Evolutionary conservation across 2,888 invertebrate species (phyloP).

Genomic region (Tanypteryx hageni): DNA sequence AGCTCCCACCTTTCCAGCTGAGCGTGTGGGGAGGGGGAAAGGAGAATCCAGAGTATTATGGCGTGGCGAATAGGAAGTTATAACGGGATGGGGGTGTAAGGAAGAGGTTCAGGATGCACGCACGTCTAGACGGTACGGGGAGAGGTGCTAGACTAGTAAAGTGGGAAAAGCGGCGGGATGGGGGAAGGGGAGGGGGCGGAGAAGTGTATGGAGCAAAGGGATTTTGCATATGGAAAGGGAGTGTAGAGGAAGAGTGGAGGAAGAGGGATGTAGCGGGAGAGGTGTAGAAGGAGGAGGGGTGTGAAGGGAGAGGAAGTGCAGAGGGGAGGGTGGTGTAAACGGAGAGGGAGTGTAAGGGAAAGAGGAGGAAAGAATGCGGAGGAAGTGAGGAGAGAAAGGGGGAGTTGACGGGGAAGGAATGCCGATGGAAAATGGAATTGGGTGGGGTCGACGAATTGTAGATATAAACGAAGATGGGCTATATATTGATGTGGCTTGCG

Average conservation of each 20-base stretch:
- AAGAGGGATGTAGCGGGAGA: not conserved
- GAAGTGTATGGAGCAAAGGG: slow-evolving; percentile 2
- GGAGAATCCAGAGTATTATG: slow-evolving; percentile 43
- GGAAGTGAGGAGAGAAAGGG: not conserved
- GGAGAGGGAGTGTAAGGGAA: not conserved
- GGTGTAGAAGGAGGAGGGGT: not conserved
- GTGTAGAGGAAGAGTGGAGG: slow-evolving; percentile 11
- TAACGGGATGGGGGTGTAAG: slow-evolving; percentile 41
- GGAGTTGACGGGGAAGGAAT: not conserved
- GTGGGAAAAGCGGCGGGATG: slow-evolving; percentile 23
- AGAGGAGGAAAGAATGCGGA: not conserved
- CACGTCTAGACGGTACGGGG: slow-evolving; percentile 53
- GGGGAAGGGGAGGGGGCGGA: not conserved
- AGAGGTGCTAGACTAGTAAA: slow-evolving; percentile 59
- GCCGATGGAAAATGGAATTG: slow-evolving; percentile 4
- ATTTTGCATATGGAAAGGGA: not conserved
- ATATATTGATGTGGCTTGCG: too few species aligned
- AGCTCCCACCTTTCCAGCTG: not conserved
- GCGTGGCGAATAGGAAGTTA: slow-evolving; percentile 48
- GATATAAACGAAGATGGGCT: too few species aligned
- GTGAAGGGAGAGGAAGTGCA: not conserved
- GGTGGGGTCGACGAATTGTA: not conserved
- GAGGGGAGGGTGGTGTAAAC: not conserved
- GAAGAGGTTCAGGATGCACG: slow-evolving; percentile 58
- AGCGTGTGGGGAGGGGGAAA: not conserved